Evolutionary conservation across 2,797 vertebrate genomes (phyloP).

Genomic region (Cryptoprocta ferox): DNA sequence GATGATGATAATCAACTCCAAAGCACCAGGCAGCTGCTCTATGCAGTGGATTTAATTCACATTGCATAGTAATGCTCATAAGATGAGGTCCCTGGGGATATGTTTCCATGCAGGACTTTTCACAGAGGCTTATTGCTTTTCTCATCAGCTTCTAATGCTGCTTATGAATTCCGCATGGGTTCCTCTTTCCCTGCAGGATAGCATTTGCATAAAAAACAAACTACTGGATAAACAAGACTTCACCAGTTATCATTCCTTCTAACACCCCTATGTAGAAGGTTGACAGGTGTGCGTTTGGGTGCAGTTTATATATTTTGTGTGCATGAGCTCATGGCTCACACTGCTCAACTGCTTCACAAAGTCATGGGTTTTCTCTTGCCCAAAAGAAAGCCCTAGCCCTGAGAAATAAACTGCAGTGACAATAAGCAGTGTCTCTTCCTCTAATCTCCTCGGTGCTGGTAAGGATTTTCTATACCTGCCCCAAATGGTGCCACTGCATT

Average conservation of each 20-base stretch:
- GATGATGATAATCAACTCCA: slow-evolving; percentile 68
- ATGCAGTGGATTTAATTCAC: slow-evolving; percentile 73
- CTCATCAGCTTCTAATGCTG: slow-evolving; percentile 71
- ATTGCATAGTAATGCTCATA: slow-evolving; percentile 75
- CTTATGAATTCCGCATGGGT: slow-evolving; percentile 65
- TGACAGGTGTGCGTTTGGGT: not conserved
- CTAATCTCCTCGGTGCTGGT: not conserved
- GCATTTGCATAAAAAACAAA: slow-evolving; percentile 78
- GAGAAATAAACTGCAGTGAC: not conserved
- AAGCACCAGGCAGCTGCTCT: slow-evolving; percentile 73
- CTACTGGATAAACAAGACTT: slow-evolving; percentile 62
- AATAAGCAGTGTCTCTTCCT: not conserved
- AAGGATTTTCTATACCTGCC: not conserved
- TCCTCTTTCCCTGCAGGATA: slow-evolving; percentile 55
- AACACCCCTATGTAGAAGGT: not conserved
- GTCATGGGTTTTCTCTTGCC: not conserved
- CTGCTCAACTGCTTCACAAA: not conserved
- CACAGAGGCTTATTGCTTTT: slow-evolving; percentile 78
- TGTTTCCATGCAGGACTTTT: slow-evolving; percentile 76
- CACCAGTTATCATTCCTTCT: slow-evolving; percentile 46
- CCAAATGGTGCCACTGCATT: not conserved
- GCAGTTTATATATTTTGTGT: not conserved
- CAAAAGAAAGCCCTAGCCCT: not conserved
- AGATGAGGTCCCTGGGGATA: slow-evolving; percentile 62
- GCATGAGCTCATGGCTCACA: not conserved